phyloP scores from a whole-genome alignment of 2,113 vertebrate genomes.

The Xenopus borealis region DNA sequence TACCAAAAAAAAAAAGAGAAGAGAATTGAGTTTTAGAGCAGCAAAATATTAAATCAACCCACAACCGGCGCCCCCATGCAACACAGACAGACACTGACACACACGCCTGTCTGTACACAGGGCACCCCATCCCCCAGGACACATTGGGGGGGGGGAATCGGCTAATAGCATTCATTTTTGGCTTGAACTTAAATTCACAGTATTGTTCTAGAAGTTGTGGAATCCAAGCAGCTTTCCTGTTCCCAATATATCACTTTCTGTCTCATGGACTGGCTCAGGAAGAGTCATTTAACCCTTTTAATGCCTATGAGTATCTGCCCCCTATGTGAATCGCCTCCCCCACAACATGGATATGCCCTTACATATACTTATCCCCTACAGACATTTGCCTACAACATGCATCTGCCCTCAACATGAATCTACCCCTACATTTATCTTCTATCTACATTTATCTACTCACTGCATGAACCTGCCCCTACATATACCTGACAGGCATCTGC shows the following conservation, averaged over 20 bases:
- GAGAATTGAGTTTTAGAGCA: constrained; percentile 25
- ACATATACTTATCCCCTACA: no score
- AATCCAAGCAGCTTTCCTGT: constrained; percentile 33
- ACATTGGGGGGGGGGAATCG: constrained; percentile 7
- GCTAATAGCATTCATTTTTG: constrained; percentile 25
- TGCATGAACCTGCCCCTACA: no score
- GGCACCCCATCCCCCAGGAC: constrained; percentile 20
- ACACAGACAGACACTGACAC: background rate
- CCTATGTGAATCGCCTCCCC: no score
- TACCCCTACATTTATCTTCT: no score
- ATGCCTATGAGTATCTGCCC: no score
- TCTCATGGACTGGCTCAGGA: no score
- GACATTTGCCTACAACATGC: no score
- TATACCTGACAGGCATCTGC: no score
- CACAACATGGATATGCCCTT: no score
- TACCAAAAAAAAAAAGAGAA: constrained; percentile 38
- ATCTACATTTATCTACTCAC: no score
- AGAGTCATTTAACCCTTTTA: no score
- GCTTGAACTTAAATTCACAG: constrained; percentile 22
- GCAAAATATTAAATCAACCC: background rate
- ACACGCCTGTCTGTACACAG: background rate
- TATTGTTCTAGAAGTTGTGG: constrained; percentile 30
- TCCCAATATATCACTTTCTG: constrained; percentile 1
- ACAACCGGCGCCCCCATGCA: background rate
- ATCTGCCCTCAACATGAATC: no score